Percentiles rank a stretch among this genome's conserved stretches.
Evolutionary conservation across 2,888 invertebrate species (phyloP).

Genomic region (Diogma glabrata): DNA sequence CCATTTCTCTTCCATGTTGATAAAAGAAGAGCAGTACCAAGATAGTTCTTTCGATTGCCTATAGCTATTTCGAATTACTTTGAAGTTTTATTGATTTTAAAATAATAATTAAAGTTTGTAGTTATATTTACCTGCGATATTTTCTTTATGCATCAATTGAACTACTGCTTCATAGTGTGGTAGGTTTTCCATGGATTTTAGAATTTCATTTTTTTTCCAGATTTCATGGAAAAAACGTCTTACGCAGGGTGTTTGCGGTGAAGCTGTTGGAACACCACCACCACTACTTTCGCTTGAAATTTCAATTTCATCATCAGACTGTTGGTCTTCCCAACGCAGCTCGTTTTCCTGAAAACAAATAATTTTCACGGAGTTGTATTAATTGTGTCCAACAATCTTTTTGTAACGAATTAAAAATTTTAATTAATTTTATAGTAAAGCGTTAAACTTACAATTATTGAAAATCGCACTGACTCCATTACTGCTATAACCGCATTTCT

Average conservation of each 20-base stretch:
- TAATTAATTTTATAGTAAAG: neutral
- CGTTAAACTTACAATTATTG: conserved; percentile 34
- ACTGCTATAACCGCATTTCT: too few relatives aligned
- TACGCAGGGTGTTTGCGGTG: conserved; percentile 26
- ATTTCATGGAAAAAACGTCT: conserved; percentile 29
- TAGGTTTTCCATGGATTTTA: conserved; percentile 26
- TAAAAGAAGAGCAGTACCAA: conserved; percentile 29
- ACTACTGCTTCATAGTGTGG: conserved; percentile 26
- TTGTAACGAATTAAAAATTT: neutral
- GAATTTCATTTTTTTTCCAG: conserved; percentile 32
- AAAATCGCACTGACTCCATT: conserved; percentile 37
- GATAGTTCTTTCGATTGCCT: conserved; percentile 30
- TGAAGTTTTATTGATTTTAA: neutral
- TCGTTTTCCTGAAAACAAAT: conserved; percentile 29
- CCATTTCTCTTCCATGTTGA: conserved; percentile 28
- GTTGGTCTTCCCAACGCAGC: conserved; percentile 28
- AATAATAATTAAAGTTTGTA: neutral
- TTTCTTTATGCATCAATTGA: conserved; percentile 27
- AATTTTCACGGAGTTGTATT: neutral
- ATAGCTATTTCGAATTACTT: too few relatives aligned
- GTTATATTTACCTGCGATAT: conserved; percentile 11
- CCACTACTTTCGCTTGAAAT: conserved; percentile 34
- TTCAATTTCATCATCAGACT: conserved; percentile 28
- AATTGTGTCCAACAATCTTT: neutral
- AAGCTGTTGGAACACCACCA: conserved; percentile 30